Percentiles rank a stretch among this genome's conserved stretches.
Evolutionary conservation across 2,888 invertebrate genomes (phyloP).

Genomic region (Euplexia lucipara): DNA sequence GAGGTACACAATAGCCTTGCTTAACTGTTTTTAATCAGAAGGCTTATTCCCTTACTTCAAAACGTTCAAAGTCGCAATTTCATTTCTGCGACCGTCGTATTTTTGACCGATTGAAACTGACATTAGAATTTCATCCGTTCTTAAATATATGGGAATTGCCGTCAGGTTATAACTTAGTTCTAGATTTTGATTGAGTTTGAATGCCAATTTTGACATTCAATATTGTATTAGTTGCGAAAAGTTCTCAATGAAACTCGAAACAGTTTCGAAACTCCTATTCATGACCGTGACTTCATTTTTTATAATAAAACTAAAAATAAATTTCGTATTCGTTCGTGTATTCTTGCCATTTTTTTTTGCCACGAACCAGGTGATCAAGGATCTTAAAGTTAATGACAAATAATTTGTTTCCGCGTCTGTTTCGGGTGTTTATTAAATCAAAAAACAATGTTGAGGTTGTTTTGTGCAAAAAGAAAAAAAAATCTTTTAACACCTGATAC

Average conservation of each 20-base stretch:
- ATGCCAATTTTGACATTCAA: background rate
- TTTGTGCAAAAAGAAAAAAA: slow-evolving; percentile 51
- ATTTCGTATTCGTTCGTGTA: slow-evolving; percentile 34
- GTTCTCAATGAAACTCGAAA: slow-evolving; percentile 8
- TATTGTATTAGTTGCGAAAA: slow-evolving; percentile 10
- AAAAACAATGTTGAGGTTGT: slow-evolving; percentile 59
- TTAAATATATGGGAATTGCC: too few species aligned
- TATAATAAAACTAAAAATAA: slow-evolving; percentile 21
- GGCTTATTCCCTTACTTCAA: too few species aligned
- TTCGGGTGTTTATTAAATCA: slow-evolving; percentile 65
- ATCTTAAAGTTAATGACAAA: slow-evolving; percentile 63
- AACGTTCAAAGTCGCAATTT: too few species aligned
- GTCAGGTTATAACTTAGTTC: too few species aligned
- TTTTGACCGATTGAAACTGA: too few species aligned
- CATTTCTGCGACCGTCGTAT: too few species aligned
- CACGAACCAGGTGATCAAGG: slow-evolving; percentile 55
- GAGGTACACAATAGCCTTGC: too few species aligned
- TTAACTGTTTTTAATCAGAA: too few species aligned
- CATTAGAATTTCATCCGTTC: too few species aligned
- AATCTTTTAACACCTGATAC: slow-evolving; percentile 65
- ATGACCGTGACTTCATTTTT: slow-evolving; percentile 44
- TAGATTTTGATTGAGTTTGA: slow-evolving; percentile 5
- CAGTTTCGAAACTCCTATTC: slow-evolving; percentile 20
- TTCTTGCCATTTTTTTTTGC: slow-evolving; percentile 46
- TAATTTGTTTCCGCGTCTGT: slow-evolving; percentile 72